Evolutionary conservation across 37 sponge, comb jelly and placozoan genomes (phyloP), one percentile per base, ranked within the genome.

Genomic region (Cladorhizidae sp.): DNA sequence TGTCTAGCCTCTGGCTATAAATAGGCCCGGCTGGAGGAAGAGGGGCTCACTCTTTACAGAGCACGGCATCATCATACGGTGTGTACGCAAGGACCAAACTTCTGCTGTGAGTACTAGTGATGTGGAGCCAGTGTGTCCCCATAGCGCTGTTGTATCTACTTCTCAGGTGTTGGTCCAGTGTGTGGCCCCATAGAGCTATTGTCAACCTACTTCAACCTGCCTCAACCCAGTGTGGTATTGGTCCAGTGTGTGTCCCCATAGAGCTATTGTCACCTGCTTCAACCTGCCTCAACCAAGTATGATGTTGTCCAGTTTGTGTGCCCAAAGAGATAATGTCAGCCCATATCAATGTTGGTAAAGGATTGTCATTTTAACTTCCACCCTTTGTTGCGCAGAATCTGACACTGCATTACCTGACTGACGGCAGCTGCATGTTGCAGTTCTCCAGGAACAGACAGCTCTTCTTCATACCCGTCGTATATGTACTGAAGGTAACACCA

Each of bases 391-490:
- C 80, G 28, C 50, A 97, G 93, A 88, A 76, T 38, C 76, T 96
- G 54, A 94, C 89, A 6, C 85, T 96, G 3, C 99, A 98, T 78
- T 98, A 96, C 70, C 80, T 93, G 41, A 88, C 78, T 62, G 93
- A 98, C 83, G 99, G 99, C 3, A 90, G 85, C 25, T 87, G 83
- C 36, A 88, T 85, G 52, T 54, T 96, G 28, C 81, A 78, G 77
- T 90, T 98, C 77, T 73, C 89, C 20, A 70, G 80, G 40, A 87
- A 90, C 80, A 96, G 85, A 56, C 85, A 94, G 63, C 80, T 82
- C 49, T 95, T 81, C 79, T 96, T 67, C 51, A 73, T 98, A 6
- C 96, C 96, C 57, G 81, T 98, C 2, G 80, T 96, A 8, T 74
- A 83, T 69, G 87, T 98, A 14, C 78, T 98, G 33, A 98, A 97